Conservation (phyloP, 2,113 vertebrate species). For the Psephotus haematonotus region DNA sequence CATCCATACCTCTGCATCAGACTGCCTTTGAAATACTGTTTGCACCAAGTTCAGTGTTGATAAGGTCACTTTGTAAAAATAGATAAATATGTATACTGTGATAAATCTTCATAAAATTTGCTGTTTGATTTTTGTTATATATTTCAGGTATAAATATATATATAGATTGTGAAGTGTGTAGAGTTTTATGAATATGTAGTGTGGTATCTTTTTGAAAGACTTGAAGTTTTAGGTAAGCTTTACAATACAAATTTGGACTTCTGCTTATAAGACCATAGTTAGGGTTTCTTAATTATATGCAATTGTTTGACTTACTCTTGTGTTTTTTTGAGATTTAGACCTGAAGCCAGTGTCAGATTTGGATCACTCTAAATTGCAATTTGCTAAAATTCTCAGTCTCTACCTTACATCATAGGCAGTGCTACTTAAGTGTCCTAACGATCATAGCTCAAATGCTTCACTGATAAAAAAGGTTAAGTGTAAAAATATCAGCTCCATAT, state of each 20-base stretch:
- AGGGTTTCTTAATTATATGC: background rate
- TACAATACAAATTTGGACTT: background rate
- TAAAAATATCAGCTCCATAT: background rate
- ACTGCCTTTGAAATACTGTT: background rate
- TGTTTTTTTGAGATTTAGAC: background rate
- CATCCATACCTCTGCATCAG: background rate
- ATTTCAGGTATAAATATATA: background rate
- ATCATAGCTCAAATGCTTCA: background rate
- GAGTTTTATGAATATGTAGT: background rate
- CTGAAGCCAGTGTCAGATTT: background rate
- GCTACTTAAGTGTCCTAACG: background rate
- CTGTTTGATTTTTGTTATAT: background rate
- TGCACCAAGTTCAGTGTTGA: background rate
- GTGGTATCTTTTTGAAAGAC: background rate
- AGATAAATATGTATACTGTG: background rate
- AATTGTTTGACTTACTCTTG: background rate
- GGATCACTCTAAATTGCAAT: background rate
- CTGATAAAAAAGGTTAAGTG: background rate
- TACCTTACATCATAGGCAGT: background rate
- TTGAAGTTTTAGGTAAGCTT: background rate
- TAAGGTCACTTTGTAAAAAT: background rate
- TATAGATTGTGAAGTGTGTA: background rate
- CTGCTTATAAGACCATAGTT: background rate
- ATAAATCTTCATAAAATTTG: background rate
- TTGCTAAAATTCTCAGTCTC: background rate